These are phyloP conservation scores for Halisarca cf. caerulea DNA, from an alignment of 37 sponge, comb jelly and placozoan genomes.

Conservation along the genomic window DNA sequence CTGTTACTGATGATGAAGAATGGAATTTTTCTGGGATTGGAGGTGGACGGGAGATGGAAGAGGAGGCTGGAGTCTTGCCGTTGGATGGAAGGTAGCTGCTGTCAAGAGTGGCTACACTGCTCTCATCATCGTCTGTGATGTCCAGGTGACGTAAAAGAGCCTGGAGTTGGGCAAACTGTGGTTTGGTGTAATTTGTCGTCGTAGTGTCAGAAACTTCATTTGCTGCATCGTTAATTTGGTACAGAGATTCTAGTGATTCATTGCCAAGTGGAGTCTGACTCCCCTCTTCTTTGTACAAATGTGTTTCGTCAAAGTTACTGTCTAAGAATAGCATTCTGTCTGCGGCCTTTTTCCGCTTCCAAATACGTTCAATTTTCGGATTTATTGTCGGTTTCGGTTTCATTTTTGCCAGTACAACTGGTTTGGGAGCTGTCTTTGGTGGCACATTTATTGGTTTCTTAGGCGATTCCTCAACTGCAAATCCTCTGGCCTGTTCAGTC, in stretches of 20 bases:
- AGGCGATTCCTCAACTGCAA: not conserved
- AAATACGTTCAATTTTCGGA: slow-evolving; percentile 24
- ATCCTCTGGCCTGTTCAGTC: not conserved
- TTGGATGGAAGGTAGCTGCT: not conserved
- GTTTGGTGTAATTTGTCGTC: not conserved
- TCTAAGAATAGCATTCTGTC: slow-evolving; percentile 29
- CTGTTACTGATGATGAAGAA: not conserved
- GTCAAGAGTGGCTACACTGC: not conserved
- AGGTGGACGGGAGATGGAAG: not conserved
- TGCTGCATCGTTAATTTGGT: slow-evolving; percentile 34
- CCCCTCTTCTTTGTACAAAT: slow-evolving; percentile 54
- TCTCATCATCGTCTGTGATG: slow-evolving; percentile 6
- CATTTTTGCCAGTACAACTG: not conserved
- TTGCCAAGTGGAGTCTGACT: slow-evolving; percentile 48
- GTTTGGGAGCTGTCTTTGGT: not conserved
- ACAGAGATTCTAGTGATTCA: slow-evolving; percentile 61
- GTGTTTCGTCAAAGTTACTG: slow-evolving; percentile 37
- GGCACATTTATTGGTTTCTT: not conserved
- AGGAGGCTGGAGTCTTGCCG: not conserved
- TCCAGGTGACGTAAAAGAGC: not conserved
- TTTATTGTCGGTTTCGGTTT: not conserved
- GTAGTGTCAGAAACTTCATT: not conserved
- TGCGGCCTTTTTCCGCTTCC: slow-evolving; percentile 27
- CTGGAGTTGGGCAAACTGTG: not conserved
- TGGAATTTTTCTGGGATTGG: not conserved